Evolutionary conservation across 2,113 vertebrate species (phyloP), one percentile per base, ranked within the genome.

Genomic region (Sterna hirundo): DNA sequence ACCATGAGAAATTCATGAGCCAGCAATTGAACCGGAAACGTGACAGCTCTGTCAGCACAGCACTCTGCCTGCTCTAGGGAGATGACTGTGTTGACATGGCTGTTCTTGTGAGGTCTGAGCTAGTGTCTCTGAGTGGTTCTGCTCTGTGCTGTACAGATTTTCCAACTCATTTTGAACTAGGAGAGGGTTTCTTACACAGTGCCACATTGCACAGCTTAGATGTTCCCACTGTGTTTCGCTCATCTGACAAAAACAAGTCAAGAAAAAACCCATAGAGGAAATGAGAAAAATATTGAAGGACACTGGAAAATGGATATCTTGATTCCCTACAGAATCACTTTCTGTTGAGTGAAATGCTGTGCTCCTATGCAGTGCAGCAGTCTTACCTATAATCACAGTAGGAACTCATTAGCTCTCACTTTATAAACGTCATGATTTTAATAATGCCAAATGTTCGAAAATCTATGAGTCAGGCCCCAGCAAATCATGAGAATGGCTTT

Each of bases 41-140:
- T 8, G 71, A 34, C 29, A 42, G 85, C 85, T n/a, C 78, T 40
- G 86, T 75, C 92, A 96, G 95, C 93, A 83, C 36, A 12, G 72
- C 2, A 1, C 51, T 36, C 49, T 80, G 89, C 80, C 52, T 2
- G 0, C 6, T 4, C 55, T 42, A 13, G 14, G 69, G n/a, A 11
- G 13, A 15, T 1, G 6, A 14, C 76, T 40, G 22, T 9, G 71
- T 54, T 44, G 65, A 17, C 71, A 10, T 2, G 60, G 49, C 49
- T 68, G 46, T 5, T 1, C 64, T 51, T 9, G 9, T 5, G 23
- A 52, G 27, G 20, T 9, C 72, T 34, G 49, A n/a, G 44, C 57
- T 29, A 6, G 2, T 5, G 21, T 1, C 55, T 70, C 71, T 13
- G 38, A 4, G 4, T 5, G 21, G 3, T 13, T 44, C 71, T 86